Evolutionary conservation across 2,113 vertebrate genomes (phyloP), one percentile per base, ranked within the genome.

Genomic region (Mesocricetus auratus): DNA sequence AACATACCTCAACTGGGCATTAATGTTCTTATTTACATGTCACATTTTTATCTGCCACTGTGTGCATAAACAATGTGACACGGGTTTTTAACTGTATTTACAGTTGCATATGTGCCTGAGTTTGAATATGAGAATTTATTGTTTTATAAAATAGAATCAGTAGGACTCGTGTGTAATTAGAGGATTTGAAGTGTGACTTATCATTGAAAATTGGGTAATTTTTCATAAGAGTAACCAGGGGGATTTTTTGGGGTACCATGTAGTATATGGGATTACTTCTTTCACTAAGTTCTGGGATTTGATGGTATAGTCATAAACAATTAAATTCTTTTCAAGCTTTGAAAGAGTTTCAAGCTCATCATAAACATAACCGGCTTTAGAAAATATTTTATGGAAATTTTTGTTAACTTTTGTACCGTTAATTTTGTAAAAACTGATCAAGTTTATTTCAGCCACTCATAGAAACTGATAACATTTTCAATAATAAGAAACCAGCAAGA

Each of bases 341-440:
- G 73, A 68, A 75, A 50, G 13, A 79, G 33, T 64, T 94, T 94
- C 50, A 90, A 86, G 36, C 82, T 96, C 64, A 69, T 69, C 58
- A 83, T 29, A 66, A 69, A 56, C 58, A 96, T 73, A 93, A 64
- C 50, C 73, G 50, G 42, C 75, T 96, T 97, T 91, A 66, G 60
- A 78, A 90, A 96, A 86, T 92, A 83, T 90, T 60, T 45, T 89
- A 7, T 90, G 22, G 56, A 24, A 42, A 53, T 91, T 90, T 92
- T 81, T 82, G 39, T 64, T 39, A 45, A 56, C 42, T 81, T 64
- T 47, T 42, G 6, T 86, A 77, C 26, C 26, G 17, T 78, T 29
- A 94, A 69, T 93, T 93, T 26, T 21, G 17, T 82, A 69, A 93
- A 81, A 68, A 81, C 74, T 88, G 9, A 64, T 42, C 93, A 31